Evolutionary conservation across 1,140 invertebrate species (phyloP), one percentile per base, ranked within the genome.

Genomic region (Macrotrachela quadricornifera): DNA sequence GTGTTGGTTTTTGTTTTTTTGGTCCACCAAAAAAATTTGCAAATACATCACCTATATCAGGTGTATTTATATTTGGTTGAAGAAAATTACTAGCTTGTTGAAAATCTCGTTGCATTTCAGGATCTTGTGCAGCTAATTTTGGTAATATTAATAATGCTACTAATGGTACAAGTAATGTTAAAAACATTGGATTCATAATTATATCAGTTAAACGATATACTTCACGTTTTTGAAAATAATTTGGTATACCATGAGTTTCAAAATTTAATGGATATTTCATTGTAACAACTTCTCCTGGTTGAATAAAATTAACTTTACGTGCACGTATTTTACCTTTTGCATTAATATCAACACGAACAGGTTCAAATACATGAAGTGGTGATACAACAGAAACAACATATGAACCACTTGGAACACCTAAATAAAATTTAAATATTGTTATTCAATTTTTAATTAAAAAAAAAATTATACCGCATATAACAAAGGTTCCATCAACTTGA

Each of bases 311-410:
- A 0, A 94, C 79, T 74, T 84, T 86, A 40, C 90, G 73, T 1
- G 86, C 85, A 57, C 90, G 75, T 57, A 82, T 84, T 71, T 92
- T 94, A 18, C 88, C 90, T 68, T 88, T 91, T 0, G 80, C 82
- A 64, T 86, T 92, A 47, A 95, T 90, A 71, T 95, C 88, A 0
- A 95, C 83, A 55, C 88, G 74, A 1, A 86, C 78, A 8, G 85
- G 82, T 60, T 94, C 88, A 62, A 87, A 94, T 54, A 79, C 75
- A 61, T 79, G 85, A 63, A 88, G 80, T 3, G 84, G 80, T 70
- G 88, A 80, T 14, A 85, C 68, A 16, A 88, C 77, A 72, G 94
- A 86, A 2, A 95, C 72, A 18, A 94, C 76, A 63, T 92, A 91
- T 0, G 86, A 91, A 12, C 88, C 88, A 16, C 83, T 79, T 1